Conservation (phyloP, 1,140 invertebrate species). For the Lerema accius region DNA sequence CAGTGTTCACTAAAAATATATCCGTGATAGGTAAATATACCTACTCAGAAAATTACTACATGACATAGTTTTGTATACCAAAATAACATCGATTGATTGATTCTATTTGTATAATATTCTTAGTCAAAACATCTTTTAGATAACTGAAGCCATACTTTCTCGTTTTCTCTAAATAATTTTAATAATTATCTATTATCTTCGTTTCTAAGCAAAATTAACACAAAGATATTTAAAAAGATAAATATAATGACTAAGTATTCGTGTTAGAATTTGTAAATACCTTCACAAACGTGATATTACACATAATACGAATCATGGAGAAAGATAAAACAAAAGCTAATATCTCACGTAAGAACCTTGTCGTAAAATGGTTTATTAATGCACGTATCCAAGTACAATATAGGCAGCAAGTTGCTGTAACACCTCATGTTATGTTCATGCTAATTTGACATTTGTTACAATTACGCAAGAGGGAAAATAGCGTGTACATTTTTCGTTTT, state of each 20-base stretch:
- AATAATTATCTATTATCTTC: background rate
- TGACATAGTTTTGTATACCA: too few relatives aligned
- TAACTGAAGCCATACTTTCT: too few relatives aligned
- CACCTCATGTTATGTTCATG: background rate
- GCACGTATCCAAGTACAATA: background rate
- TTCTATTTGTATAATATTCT: too few relatives aligned
- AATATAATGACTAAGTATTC: background rate
- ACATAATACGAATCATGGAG: background rate
- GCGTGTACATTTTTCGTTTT: background rate
- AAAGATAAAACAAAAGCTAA: background rate
- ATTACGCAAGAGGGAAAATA: background rate
- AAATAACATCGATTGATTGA: too few relatives aligned
- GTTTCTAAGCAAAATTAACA: background rate
- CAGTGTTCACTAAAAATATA: too few relatives aligned
- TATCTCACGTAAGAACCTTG: background rate
- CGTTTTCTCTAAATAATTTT: too few relatives aligned
- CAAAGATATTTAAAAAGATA: background rate
- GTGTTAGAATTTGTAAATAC: conserved; percentile 1
- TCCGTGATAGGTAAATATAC: too few relatives aligned
- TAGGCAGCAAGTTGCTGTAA: background rate
- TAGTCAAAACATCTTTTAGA: too few relatives aligned
- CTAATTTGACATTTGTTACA: background rate
- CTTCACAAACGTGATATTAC: background rate
- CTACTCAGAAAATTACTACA: too few relatives aligned
- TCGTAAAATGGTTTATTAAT: background rate